Conservation (phyloP, 2,888 invertebrate genomes). For the Lymantria dispar region DNA sequence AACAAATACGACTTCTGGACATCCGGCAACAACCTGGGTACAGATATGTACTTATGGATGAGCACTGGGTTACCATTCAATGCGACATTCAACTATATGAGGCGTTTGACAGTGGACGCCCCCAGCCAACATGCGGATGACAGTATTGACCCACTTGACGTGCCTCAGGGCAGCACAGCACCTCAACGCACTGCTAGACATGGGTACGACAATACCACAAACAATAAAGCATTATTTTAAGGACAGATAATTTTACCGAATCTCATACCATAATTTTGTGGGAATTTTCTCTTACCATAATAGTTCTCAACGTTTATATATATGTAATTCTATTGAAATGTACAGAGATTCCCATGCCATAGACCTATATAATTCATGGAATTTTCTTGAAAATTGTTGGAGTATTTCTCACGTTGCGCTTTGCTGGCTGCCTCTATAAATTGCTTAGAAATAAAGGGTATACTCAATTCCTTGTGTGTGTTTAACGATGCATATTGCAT, state of each 20-base stretch:
- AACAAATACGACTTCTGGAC: slow-evolving; percentile 94
- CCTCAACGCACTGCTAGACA: slow-evolving; percentile 90
- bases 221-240: neutral
- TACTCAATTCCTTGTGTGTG: slow-evolving; percentile 33
- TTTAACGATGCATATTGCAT: slow-evolving; percentile 48
- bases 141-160: slow-evolving; percentile 84
- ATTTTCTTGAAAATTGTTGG: slow-evolving; percentile 37
- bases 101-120: slow-evolving; percentile 77
- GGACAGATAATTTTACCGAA: no score
- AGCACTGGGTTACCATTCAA: slow-evolving; percentile 94
- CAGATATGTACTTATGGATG: slow-evolving; percentile 95
- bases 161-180: slow-evolving; percentile 88
- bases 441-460: slow-evolving; percentile 33
- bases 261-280: no score
- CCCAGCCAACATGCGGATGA: slow-evolving; percentile 80
- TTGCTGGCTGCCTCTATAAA: slow-evolving; percentile 36
- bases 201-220: slow-evolving; percentile 69
- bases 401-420: slow-evolving; percentile 42
- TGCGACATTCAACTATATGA: slow-evolving; percentile 93
- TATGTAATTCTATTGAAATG: no score
- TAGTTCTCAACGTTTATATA: no score
- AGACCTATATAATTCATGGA: slow-evolving; percentile 8
- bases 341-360: slow-evolving; percentile 8
- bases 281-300: no score
- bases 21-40: slow-evolving; percentile 92